A percentile compares a stretch with the other conserved stretches of the same genome.
Evolutionary conservation across 64 coral and sea anemone species (phyloP).

Genomic region (Pocillopora damicornis): DNA sequence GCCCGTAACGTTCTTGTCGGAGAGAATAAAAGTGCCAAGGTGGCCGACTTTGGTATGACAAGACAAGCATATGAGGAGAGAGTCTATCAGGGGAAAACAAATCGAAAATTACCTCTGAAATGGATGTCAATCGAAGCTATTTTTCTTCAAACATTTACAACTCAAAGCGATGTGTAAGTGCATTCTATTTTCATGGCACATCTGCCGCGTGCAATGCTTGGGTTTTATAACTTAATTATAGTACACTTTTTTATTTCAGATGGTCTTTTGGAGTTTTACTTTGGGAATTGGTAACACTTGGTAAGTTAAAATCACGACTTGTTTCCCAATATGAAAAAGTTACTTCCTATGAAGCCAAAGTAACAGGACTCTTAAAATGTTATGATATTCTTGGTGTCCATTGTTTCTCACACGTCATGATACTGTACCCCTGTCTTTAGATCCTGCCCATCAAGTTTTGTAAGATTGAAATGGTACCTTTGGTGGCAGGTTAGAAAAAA

Average conservation of each 20-base stretch:
- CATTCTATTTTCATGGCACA: background rate
- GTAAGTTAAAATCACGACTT: background rate
- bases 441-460: too few relatives aligned
- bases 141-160: constrained; percentile 60
- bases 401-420: too few relatives aligned
- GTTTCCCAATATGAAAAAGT: too few relatives aligned
- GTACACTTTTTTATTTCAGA: background rate
- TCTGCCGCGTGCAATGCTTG: background rate
- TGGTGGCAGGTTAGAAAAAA: too few relatives aligned
- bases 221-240: too few relatives aligned
- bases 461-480: too few relatives aligned
- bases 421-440: too few relatives aligned
- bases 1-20: constrained; percentile 55
- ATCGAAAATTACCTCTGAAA: constrained; percentile 49
- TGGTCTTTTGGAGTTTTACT: constrained; percentile 32
- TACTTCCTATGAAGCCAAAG: too few relatives aligned
- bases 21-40: constrained; percentile 51
- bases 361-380: too few relatives aligned
- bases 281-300: constrained; percentile 30
- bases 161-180: constrained; percentile 60
- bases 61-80: constrained; percentile 46
- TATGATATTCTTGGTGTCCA: too few relatives aligned
- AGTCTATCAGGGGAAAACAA: constrained; percentile 50
- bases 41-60: constrained; percentile 57
- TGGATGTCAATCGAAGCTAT: constrained; percentile 74